A percentile compares a stretch with the other conserved stretches of the same genome.
These are phyloP conservation scores for Hydropotes inermis DNA, from an alignment of 2,113 vertebrate genomes.

Conservation along the genomic window DNA sequence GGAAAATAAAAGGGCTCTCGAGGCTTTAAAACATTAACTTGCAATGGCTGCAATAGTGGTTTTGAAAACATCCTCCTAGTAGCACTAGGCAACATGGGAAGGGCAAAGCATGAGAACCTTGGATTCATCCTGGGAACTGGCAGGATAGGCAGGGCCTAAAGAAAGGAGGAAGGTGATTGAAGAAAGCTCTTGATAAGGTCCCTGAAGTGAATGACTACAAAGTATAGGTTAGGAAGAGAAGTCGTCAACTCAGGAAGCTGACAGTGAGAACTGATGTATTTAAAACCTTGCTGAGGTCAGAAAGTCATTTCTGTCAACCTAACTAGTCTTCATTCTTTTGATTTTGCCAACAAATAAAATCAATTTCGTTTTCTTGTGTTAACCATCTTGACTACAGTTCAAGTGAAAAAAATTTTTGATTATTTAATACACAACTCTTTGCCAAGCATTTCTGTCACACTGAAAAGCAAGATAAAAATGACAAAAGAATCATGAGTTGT, in stretches of 20 bases:
- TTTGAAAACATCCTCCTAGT: neutral
- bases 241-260: neutral
- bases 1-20: neutral
- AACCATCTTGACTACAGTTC: neutral
- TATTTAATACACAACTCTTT: neutral
- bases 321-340: neutral
- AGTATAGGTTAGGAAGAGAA: neutral
- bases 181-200: neutral
- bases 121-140: neutral
- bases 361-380: neutral
- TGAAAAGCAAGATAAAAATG: constrained; percentile 24
- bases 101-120: neutral
- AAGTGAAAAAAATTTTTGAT: neutral
- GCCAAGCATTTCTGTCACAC: neutral
- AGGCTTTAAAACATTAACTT: neutral
- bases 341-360: neutral
- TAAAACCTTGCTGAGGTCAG: neutral
- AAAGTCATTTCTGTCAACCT: neutral
- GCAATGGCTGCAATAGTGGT: neutral
- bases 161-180: neutral
- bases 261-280: neutral
- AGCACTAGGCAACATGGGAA: neutral
- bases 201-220: neutral
- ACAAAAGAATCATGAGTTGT: neutral
- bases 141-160: too few species aligned